Evolutionary conservation across 1,140 invertebrate species (phyloP), one percentile per base, ranked within the genome.

Genomic region (Monochamus saltuarius): DNA sequence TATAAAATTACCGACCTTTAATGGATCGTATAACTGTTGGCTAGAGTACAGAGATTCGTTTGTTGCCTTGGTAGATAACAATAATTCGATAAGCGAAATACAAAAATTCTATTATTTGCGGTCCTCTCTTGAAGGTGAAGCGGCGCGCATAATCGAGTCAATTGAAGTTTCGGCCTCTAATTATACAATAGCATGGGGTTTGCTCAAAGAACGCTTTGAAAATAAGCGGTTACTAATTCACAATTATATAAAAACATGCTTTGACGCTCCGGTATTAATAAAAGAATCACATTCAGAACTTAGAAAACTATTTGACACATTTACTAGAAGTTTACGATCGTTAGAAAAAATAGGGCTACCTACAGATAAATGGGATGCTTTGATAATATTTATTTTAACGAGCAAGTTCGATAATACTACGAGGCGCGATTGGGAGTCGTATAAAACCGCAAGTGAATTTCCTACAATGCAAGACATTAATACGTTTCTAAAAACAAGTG

Each of bases 211-310:
- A n/a, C 8, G 47, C 16, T 52, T 39, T 52, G 34, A 46, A 7
- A 56, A 56, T 14, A 46, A 54, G 43, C 35, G 42, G 9, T 60
- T 60, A 45, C 53, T 60, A 10, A 54, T 60, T 16, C 51, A 60
- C 29, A 60, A 53, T 46, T 51, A 60, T 42, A 47, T 60, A 14
- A 43, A 46, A 17, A 14, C 13, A 11, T 35, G 42, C 35, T 38
- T 52, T 19, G 57, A 59, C 13, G 7, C 13, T 2, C 17, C 47
- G 14, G 34, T 8, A n/a, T 11, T 60, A 19, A 42, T 6, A 9
- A 36, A 37, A n/a, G 58, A 60, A 37, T 54, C 50, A 13, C 39
- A 52, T 35, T 37, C 10, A 49, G 55, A 56, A 34, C 14, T 42
- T 13, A 29, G 40, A 56, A 29, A 22, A n/a, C 17, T 56, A 46